Evolutionary conservation across 2,113 vertebrate genomes (phyloP), one percentile per base, ranked within the genome.

Genomic region (Prolemur simus): DNA sequence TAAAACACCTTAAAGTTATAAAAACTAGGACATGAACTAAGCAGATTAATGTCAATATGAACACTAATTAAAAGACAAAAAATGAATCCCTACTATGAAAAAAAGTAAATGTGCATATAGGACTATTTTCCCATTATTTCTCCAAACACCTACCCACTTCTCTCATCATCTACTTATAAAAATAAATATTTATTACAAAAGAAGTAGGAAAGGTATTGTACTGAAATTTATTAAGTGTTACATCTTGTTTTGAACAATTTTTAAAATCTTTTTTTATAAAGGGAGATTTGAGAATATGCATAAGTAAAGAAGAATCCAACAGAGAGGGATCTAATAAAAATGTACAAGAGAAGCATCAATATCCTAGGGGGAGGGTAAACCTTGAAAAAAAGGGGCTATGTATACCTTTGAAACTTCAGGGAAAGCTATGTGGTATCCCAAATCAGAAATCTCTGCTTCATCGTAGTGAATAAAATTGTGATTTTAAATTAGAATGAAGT

Each of bases 401-500:
- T 54, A 8, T 29, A 42, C 6, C 20, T 95, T 25, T 74, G 80
- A 83, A 80, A 49, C 17, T 63, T 60, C 14, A 45, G 18, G 29
- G 49, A 68, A 69, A 12, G 37, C 71, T 86, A 21, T 6, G 15
- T 81, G 11, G 25, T 71, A 52, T 45, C 23, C 94, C 74, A 27
- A 83, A 77, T 78, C 32, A 68, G 77, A 87, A 87, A 86, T 32
- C 64, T 80, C 37, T 71, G 23, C 37, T 37, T 89, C 34, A n/a
- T 42, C 25, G 83, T 0, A 87, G 37, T 39, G 37, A 60, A 76
- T 69, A 37, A 76, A 87, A 64, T 58, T 91, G 71, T 18, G 20
- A 78, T 87, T 95, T 93, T 49, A 84, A 88, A 66, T 85, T 85
- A 83, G 49, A 92, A 83, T 49, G 32, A 83, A 54, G 69, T n/a